These are phyloP conservation scores for Nicator chloris DNA, from an alignment of 2,113 vertebrate genomes.

Conservation along the genomic window DNA sequence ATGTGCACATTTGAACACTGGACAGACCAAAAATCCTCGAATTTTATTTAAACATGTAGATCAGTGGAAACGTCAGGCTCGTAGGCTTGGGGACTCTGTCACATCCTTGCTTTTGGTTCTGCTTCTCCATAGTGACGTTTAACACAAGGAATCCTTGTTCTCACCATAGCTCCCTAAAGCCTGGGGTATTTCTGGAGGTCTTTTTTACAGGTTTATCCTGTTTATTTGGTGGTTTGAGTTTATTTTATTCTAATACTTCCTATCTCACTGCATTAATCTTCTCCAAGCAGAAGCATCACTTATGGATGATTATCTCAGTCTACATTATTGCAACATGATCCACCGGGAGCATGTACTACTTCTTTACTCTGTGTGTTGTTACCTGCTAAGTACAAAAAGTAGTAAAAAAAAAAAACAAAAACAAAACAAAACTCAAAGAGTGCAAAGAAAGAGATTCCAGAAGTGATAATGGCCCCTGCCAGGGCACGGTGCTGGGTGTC, in stretches of 20 bases:
- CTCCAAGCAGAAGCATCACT: not conserved
- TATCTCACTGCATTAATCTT: not conserved
- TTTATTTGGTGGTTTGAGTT: not conserved
- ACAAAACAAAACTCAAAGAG: too few relatives aligned
- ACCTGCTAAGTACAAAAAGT: not conserved
- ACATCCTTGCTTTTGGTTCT: not conserved
- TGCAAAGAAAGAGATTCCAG: not conserved
- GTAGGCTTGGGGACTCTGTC: not conserved
- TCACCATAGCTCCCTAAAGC: not conserved
- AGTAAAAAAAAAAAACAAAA: too few relatives aligned
- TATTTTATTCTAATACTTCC: fast-evolving
- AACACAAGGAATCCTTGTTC: not conserved
- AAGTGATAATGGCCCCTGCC: not conserved
- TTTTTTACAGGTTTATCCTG: not conserved
- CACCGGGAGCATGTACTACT: not conserved
- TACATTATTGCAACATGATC: not conserved
- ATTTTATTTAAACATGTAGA: not conserved
- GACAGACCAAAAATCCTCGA: not conserved
- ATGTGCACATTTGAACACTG: not conserved
- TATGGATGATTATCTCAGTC: not conserved
- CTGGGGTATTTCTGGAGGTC: not conserved
- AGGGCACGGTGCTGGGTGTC: too few relatives aligned
- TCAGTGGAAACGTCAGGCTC: not conserved
- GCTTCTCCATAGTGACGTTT: not conserved
- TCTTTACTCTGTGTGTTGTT: not conserved